These are phyloP conservation scores for Pasiphila rectangulata DNA, from an alignment of 2,888 invertebrate species.

Conservation along the genomic window DNA sequence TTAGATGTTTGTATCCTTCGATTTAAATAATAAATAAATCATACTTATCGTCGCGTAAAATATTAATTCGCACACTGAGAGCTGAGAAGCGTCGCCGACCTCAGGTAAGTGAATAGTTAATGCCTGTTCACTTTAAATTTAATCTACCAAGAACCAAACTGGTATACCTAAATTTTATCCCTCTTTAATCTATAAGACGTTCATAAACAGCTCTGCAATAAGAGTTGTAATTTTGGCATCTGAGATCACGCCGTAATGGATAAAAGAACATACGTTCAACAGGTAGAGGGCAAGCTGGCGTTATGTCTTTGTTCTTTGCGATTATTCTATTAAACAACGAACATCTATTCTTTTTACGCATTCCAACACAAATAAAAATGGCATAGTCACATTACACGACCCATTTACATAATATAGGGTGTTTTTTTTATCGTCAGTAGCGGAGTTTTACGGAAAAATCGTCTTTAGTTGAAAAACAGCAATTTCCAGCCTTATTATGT, in stretches of 20 bases:
- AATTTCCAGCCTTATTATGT: slow-evolving; percentile 28
- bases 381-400: slow-evolving; percentile 19
- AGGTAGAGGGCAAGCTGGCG: slow-evolving; percentile 27
- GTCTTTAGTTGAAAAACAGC: slow-evolving; percentile 21
- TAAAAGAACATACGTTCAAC: slow-evolving; percentile 28
- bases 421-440: slow-evolving; percentile 21
- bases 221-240: slow-evolving; percentile 8
- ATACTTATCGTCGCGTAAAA: slow-evolving; percentile 67
- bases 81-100: slow-evolving; percentile 42
- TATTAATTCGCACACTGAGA: slow-evolving; percentile 36
- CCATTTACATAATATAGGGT: slow-evolving; percentile 29
- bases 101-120: slow-evolving; percentile 47
- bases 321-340: slow-evolving; percentile 1
- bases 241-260: slow-evolving; percentile 16
- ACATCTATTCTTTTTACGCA: slow-evolving; percentile 10
- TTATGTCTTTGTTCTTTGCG: slow-evolving; percentile 7
- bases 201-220: neutral
- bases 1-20: slow-evolving; percentile 62
- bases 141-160: neutral
- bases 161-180: no score
- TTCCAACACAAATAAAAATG: slow-evolving; percentile 16
- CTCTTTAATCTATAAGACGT: no score
- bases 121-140: slow-evolving; percentile 13
- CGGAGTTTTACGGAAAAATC: slow-evolving; percentile 19
- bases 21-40: slow-evolving; percentile 49